Base-by-base conservation (phyloP, 2,888 invertebrate genomes). In the Hydropsyche betteni region DNA sequence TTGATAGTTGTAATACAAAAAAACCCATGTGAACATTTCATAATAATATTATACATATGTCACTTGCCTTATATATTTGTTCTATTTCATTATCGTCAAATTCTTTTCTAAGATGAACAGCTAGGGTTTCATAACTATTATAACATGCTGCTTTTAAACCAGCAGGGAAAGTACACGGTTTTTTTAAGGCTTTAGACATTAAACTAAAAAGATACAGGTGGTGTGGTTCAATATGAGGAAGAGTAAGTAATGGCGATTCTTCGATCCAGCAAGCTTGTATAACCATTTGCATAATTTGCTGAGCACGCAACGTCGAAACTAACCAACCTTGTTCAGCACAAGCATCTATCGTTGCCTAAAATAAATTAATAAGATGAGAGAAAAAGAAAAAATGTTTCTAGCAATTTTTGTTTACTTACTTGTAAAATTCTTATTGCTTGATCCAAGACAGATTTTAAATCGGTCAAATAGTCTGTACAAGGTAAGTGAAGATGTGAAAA, bases 361-460 rank as follows among this genome's bases (percentile, higher is more conserved):
- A 72, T 75, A 75, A 78, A 74, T 55, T 73, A 73, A 68, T 76
- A 55, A 58, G 24, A 58, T 58, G 4, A 58, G 16, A 58, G 2
- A 16, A 58, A 24, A 24, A 14, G 4, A 16, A 58, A 58, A 24
- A 58, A 16, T 58, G 12, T 51, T 14, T 12, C 24, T 24, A 24
- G 24, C 24, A 24, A 2, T 24, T 24, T n/a, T 24, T 72, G 76
- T 58, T 77, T 55, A 79, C 81, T 81, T 84, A 94, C 94, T 89
- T 98, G 98, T 80, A 98, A 85, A 79, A 99, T 95, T 82, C 99
- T 91, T 61, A 98, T 93, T 16, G 97, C 92, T 85, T 99, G 98
- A 86, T 99, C 99, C 70, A 99, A 88, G 0, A 98, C 97, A 12
- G 97, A 96, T 85, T 99, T 99, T 52, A 96, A 91, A 85, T 99